Evolutionary conservation across 2,113 vertebrate species (phyloP).

Genomic region (Entomyzon cyanotis): DNA sequence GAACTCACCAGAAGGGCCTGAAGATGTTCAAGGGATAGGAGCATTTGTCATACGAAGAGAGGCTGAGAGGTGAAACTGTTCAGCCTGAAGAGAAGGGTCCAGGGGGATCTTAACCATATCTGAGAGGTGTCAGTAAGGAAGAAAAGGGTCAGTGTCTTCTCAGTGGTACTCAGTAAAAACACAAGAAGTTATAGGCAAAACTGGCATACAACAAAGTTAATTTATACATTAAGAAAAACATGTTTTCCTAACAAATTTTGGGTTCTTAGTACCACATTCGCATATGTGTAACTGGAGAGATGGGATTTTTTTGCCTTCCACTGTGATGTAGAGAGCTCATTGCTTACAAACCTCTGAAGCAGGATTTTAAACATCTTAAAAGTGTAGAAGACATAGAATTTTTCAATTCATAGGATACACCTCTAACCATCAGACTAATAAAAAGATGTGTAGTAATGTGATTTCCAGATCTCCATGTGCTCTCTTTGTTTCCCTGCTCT

Average conservation of each 20-base stretch:
- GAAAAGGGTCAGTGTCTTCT: background rate
- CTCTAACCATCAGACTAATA: background rate
- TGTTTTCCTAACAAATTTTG: background rate
- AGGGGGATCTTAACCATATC: fast-evolving
- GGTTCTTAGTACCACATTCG: background rate
- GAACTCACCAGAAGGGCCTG: background rate
- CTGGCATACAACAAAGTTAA: background rate
- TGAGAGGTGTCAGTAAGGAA: background rate
- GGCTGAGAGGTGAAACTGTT: background rate
- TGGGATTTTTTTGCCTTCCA: background rate
- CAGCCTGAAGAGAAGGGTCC: background rate
- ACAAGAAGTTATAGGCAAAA: background rate
- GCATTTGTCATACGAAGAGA: background rate
- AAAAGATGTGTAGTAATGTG: too few species aligned
- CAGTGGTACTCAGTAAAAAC: background rate
- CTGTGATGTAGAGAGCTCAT: fast-evolving
- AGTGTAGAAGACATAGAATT: background rate
- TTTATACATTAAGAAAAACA: background rate
- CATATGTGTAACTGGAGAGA: fast-evolving
- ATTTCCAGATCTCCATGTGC: too few species aligned
- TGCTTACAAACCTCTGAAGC: background rate
- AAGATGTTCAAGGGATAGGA: background rate
- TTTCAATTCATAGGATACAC: background rate
- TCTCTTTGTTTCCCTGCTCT: too few species aligned
- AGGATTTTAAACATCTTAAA: background rate